phyloP scores from a whole-genome alignment of 2,113 vertebrate genomes.

The Thryonomys swinderianus region DNA sequence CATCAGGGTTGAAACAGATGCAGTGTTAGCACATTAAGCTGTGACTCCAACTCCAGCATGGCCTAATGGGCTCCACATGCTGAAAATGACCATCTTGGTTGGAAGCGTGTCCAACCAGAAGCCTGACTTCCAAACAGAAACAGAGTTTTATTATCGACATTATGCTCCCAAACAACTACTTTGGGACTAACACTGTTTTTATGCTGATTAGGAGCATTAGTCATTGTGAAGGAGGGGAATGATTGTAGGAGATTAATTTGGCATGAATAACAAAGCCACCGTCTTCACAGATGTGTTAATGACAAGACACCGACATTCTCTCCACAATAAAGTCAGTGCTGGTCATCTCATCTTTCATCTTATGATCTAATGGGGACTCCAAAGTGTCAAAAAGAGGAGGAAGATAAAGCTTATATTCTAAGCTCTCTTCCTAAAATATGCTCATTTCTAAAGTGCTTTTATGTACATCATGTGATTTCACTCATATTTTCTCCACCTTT shows the following conservation, averaged over 20 bases:
- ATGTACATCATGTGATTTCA: not conserved
- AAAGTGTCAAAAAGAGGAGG: not conserved
- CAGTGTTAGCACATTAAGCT: constrained; percentile 83
- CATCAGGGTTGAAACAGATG: constrained; percentile 84
- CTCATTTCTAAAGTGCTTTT: not conserved
- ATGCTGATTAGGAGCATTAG: not conserved
- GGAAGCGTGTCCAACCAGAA: constrained; percentile 76
- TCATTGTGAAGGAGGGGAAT: not conserved
- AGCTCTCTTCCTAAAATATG: not conserved
- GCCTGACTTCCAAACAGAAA: constrained; percentile 69
- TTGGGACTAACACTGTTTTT: not conserved
- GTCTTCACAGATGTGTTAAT: not conserved
- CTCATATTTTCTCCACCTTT: not conserved
- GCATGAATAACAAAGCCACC: not conserved
- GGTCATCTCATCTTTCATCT: not conserved
- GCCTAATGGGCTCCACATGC: constrained; percentile 85
- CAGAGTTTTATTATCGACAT: constrained; percentile 73
- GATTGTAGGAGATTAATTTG: not conserved
- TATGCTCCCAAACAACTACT: constrained; percentile 34
- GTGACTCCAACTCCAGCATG: constrained; percentile 78
- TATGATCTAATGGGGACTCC: not conserved
- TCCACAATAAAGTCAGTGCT: not conserved
- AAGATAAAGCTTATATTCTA: not conserved
- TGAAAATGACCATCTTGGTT: constrained; percentile 75
- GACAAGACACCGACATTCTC: not conserved